Evolutionary conservation across 2,888 invertebrate genomes (phyloP).

Genomic region (Xylota sylvarum): DNA sequence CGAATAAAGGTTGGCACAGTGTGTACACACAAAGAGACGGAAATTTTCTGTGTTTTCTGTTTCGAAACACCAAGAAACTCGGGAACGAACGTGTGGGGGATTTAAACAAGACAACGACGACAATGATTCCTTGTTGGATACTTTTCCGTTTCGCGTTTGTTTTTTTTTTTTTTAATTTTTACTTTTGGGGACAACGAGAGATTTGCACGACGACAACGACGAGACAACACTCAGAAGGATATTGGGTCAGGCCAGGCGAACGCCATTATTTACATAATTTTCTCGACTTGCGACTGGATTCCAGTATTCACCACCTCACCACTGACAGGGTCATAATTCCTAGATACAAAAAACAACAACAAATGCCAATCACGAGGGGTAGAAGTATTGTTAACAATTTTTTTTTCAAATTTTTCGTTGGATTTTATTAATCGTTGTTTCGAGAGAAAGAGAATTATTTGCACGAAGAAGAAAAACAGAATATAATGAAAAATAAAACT

Average conservation of each 20-base stretch:
- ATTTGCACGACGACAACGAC: neutral
- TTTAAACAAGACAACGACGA: constrained; percentile 1
- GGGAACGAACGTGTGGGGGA: constrained; percentile 15
- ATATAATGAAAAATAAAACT: constrained; percentile 1
- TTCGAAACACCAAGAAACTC: constrained; percentile 37
- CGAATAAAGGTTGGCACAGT: constrained; percentile 48
- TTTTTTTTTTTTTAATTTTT: neutral
- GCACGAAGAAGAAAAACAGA: neutral
- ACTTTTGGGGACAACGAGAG: neutral
- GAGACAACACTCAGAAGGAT: constrained; percentile 61
- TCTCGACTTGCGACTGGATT: constrained; percentile 18
- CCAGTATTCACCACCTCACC: constrained; percentile 46
- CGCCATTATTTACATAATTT: constrained; percentile 76
- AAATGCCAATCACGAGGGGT: neutral
- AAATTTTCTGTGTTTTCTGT: constrained; percentile 20
- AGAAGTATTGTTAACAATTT: constrained; percentile 1
- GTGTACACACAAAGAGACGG: constrained; percentile 66
- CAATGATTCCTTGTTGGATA: constrained; percentile 25
- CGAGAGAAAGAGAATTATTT: constrained; percentile 42
- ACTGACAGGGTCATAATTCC: constrained; percentile 8
- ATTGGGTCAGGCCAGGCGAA: constrained; percentile 62
- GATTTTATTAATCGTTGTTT: constrained; percentile 48
- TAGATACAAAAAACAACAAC: neutral
- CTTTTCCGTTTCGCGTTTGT: constrained; percentile 33
- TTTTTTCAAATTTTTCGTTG: constrained; percentile 24